Percentiles rank a stretch among this genome's conserved stretches.
Evolutionary conservation across 2,113 vertebrate genomes (phyloP).

Genomic region (Rissa tridactyla): DNA sequence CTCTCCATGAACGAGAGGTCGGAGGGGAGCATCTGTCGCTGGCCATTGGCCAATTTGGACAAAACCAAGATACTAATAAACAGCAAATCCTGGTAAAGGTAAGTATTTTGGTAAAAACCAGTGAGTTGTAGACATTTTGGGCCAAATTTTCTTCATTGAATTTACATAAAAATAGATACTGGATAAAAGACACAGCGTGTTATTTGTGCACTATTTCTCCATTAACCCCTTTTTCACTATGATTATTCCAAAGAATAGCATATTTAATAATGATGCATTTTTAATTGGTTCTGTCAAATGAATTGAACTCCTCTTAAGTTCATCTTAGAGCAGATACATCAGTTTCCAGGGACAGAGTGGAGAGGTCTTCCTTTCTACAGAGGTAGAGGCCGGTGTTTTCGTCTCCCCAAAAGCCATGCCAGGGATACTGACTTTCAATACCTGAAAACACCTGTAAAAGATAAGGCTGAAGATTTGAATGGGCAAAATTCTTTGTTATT

Average conservation of each 20-base stretch:
- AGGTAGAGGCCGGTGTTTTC: background rate
- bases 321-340: background rate
- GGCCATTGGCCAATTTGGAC: no score
- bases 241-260: background rate
- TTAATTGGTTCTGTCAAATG: background rate
- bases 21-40: no score
- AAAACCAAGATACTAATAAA: background rate
- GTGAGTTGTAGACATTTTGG: background rate
- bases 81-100: background rate
- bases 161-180: background rate
- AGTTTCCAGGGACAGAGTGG: background rate
- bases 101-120: background rate
- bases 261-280: background rate
- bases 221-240: background rate
- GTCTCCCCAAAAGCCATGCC: background rate
- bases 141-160: background rate
- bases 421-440: background rate
- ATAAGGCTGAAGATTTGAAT: background rate
- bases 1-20: no score
- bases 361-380: background rate
- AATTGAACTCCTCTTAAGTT: background rate
- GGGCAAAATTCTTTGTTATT: background rate
- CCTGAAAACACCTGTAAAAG: background rate
- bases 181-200: background rate
- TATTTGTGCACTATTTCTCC: background rate